phyloP scores from a whole-genome alignment of 2,888 invertebrate species.

The Hirtodrosophila cameraria region DNA sequence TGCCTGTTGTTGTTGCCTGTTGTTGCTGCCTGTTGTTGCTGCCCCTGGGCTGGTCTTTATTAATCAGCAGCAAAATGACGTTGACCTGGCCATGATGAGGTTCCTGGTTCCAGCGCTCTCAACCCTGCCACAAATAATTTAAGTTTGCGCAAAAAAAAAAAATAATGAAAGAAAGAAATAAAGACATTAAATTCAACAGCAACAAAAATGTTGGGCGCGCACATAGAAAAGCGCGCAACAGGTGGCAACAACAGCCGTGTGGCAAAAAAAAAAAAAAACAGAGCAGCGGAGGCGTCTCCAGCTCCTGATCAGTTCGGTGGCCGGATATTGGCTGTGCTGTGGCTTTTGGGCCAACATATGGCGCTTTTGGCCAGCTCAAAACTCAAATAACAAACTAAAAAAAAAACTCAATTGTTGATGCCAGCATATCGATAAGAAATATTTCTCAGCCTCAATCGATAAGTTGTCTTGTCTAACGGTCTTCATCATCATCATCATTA shows the following conservation, averaged over 20 bases:
- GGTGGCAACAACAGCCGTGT: slow-evolving; percentile 46
- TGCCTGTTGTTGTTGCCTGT: neutral
- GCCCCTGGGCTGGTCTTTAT: slow-evolving; percentile 2
- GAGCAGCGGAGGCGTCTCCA: slow-evolving; percentile 14
- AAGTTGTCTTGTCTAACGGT: slow-evolving; percentile 32
- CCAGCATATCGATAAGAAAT: slow-evolving; percentile 55
- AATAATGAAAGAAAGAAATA: neutral
- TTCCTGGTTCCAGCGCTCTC: neutral
- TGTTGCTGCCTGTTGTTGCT: too few relatives aligned
- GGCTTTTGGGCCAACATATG: slow-evolving; percentile 39
- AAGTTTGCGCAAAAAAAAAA: slow-evolving; percentile 17
- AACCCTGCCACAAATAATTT: slow-evolving; percentile 21
- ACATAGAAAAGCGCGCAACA: slow-evolving; percentile 74
- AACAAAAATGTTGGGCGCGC: slow-evolving; percentile 51
- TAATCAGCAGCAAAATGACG: slow-evolving; percentile 16
- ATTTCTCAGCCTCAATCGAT: neutral
- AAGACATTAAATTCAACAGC: slow-evolving; percentile 45
- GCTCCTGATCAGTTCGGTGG: slow-evolving; percentile 34
- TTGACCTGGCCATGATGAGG: slow-evolving; percentile 1
- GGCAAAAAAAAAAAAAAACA: neutral
- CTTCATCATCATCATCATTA: slow-evolving; percentile 2
- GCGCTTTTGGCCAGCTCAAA: slow-evolving; percentile 15
- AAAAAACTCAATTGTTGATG: too few relatives aligned
- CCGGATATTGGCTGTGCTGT: slow-evolving; percentile 63
- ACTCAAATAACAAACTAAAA: too few relatives aligned